Evolutionary conservation across 2,888 invertebrate genomes (phyloP).

Genomic region (Drosophila vallismaia): DNA sequence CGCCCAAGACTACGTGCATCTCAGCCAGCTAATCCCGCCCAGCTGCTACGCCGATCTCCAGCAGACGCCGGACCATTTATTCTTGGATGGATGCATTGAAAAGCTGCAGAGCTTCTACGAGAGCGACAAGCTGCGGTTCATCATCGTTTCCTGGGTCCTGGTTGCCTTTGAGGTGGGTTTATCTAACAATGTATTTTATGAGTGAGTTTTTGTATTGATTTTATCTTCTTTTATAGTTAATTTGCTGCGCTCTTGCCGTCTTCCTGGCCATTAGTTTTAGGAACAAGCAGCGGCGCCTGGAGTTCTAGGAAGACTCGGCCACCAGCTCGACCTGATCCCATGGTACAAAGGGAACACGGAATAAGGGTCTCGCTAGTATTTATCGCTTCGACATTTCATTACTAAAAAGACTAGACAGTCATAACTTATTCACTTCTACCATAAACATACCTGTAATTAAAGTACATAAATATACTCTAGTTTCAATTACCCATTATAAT

Average conservation of each 20-base stretch:
- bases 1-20: conserved; percentile 77
- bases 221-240: conserved; percentile 50
- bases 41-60: conserved; percentile 74
- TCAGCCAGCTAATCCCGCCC: conserved; percentile 65
- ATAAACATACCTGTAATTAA: conserved; percentile 31
- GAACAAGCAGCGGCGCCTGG: conserved; percentile 80
- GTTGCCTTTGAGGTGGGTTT: conserved; percentile 88
- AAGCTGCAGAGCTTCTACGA: conserved; percentile 71
- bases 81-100: conserved; percentile 70
- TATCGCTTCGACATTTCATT: conserved; percentile 42
- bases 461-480: conserved; percentile 33
- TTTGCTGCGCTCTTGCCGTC: conserved; percentile 69
- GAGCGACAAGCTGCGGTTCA: conserved; percentile 85
- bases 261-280: conserved; percentile 77
- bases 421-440: conserved; percentile 33
- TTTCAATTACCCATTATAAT: conserved; percentile 42
- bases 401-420: conserved; percentile 28
- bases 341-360: conserved; percentile 57
- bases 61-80: conserved; percentile 56
- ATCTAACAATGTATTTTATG: background rate
- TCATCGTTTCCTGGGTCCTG: conserved; percentile 88
- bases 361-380: conserved; percentile 51
- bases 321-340: conserved; percentile 6
- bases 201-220: conserved; percentile 1
- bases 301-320: conserved; percentile 64